Conservation (phyloP, 2,113 vertebrate species). For the Paralichthys olivaceus region DNA sequence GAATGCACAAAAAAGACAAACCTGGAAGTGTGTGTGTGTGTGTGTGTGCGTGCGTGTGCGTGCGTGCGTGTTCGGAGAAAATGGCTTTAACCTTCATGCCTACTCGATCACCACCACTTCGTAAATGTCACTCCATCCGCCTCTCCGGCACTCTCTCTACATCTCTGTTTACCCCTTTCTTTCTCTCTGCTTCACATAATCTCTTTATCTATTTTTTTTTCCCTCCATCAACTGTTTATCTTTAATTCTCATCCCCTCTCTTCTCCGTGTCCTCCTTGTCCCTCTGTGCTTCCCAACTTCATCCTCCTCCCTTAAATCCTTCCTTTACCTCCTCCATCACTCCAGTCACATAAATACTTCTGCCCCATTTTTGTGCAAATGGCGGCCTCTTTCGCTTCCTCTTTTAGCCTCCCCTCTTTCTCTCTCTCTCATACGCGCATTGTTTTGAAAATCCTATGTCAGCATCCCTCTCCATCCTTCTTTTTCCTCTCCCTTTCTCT, state of each 20-base stretch:
- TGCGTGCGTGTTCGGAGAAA: slow-evolving; percentile 58
- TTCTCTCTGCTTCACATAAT: slow-evolving; percentile 27
- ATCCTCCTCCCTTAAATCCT: not conserved
- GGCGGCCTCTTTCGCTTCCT: not conserved
- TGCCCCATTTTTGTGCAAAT: slow-evolving; percentile 9
- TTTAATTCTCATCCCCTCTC: not conserved
- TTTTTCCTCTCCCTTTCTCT: not conserved
- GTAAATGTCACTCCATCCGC: slow-evolving; percentile 79
- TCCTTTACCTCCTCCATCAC: no score
- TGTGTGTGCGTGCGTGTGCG: slow-evolving; percentile 4
- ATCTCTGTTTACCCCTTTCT: slow-evolving; percentile 60
- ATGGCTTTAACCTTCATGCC: slow-evolving; percentile 83
- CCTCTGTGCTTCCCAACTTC: not conserved
- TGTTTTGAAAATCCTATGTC: slow-evolving; percentile 37
- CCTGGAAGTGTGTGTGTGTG: slow-evolving; percentile 15
- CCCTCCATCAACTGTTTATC: not conserved
- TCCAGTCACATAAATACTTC: no score
- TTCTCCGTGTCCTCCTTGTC: not conserved
- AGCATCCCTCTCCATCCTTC: slow-evolving; percentile 42
- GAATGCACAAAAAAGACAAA: slow-evolving; percentile 32
- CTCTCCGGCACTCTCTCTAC: slow-evolving; percentile 51
- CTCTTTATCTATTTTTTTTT: slow-evolving; percentile 24
- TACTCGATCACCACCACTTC: slow-evolving; percentile 70
- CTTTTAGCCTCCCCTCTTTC: not conserved
- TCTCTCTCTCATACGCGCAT: not conserved